Conservation (phyloP, 1,140 invertebrate genomes). For the Leptinotarsa texana region DNA sequence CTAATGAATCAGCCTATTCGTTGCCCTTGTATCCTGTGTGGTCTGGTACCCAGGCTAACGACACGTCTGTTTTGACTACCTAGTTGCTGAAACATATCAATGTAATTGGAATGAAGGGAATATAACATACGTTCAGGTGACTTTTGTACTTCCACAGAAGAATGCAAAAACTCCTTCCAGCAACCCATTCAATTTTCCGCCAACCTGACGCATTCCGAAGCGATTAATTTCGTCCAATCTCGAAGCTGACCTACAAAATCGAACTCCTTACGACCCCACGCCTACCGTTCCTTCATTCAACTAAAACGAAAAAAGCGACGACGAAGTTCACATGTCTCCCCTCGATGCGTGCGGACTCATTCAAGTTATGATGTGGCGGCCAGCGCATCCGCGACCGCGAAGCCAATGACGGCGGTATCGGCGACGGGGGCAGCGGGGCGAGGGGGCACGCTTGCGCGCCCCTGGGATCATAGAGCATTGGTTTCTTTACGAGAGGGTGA, state of each 20-base stretch:
- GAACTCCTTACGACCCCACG: not conserved
- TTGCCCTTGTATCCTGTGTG: too few species aligned
- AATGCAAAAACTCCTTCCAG: too few species aligned
- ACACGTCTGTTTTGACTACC: too few species aligned
- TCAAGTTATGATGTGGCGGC: not conserved
- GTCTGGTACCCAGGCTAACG: too few species aligned
- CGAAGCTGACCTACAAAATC: not conserved
- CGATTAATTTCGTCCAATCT: not conserved
- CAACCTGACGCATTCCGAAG: not conserved
- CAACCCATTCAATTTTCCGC: not conserved
- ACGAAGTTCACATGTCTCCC: not conserved
- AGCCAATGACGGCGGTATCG: slow-evolving; percentile 40
- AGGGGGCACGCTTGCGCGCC: slow-evolving; percentile 35
- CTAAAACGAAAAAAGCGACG: not conserved
- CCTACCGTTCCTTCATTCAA: not conserved
- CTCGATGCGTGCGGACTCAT: slow-evolving; percentile 9
- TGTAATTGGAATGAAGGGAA: too few species aligned
- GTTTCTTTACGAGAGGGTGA: slow-evolving; percentile 23
- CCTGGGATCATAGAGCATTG: slow-evolving; percentile 32
- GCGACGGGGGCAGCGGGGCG: slow-evolving; percentile 26
- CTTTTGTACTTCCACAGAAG: too few species aligned
- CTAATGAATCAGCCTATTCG: too few species aligned
- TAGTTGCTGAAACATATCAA: too few species aligned
- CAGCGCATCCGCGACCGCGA: slow-evolving; percentile 35
- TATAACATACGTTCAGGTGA: too few species aligned